These are phyloP conservation scores for Peromyscus melanophrys DNA, from an alignment of 2,797 vertebrate species.

Conservation along the genomic window DNA sequence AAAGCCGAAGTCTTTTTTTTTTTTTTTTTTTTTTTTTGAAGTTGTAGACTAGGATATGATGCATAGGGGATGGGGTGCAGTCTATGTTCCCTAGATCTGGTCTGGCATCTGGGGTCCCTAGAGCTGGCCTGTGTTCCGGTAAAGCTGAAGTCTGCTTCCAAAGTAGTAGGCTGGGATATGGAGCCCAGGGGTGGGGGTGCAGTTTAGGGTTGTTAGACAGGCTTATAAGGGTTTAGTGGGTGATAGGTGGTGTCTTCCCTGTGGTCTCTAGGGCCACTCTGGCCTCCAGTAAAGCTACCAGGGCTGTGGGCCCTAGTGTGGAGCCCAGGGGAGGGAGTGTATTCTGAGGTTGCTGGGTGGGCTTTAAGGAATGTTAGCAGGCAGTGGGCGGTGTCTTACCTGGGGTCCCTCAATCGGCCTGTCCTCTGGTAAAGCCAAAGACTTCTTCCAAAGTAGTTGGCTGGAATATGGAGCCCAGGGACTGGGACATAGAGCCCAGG, in stretches of 20 bases:
- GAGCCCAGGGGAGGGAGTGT: neutral
- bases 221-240: neutral
- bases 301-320: neutral
- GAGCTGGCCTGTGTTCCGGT: neutral
- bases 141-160: neutral
- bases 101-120: neutral
- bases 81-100: neutral
- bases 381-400: neutral
- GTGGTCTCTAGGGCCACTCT: neutral
- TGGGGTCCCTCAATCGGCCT: neutral
- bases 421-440: neutral
- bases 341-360: neutral
- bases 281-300: neutral
- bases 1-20: neutral
- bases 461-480: neutral
- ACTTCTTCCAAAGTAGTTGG: neutral
- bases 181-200: neutral
- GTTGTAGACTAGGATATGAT: neutral
- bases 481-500: neutral
- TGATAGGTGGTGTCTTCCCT: neutral
- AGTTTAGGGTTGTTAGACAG: neutral
- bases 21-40: neutral
- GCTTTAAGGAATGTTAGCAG: neutral
- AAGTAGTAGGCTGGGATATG: neutral
- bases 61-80: neutral